Evolutionary conservation across 2,113 vertebrate species (phyloP), one percentile per base, ranked within the genome.

Genomic region (Thunnus thynnus): DNA sequence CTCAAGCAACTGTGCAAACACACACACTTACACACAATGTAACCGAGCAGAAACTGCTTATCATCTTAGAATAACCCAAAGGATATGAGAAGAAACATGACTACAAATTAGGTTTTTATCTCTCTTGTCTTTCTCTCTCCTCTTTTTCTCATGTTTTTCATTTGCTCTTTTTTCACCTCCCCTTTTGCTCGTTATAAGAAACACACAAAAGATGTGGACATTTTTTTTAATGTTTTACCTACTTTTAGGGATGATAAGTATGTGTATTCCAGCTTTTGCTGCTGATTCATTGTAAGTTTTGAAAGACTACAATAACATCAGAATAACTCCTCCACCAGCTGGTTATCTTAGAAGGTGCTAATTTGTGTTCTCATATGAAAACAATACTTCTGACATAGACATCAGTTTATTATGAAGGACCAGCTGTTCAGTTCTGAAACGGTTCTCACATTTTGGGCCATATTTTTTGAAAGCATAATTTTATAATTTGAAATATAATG

Each of bases 91-190:
- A 70, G 30, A 74, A 62, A 78, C 57, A 70, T 50, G 57, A 57
- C 62, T 57, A 64, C 56, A 48, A 77, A 80, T 71, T 86, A 77
- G 25, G 22, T 69, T 10, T 63, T 75, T 61, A 68, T 68, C 63
- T 54, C 30, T 58, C 57, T 64, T 73, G 16, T 20, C 69, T 36
- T 61, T 54, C 0, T 1, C 32, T 56, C 11, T 2, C 68, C 62
- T 62, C 41, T 32, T n/a, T 52, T 60, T 55, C 10, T 20, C 41
- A 1, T 72, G 36, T 62, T 65, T 64, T 50, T 25, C 1, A 0
- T 55, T 70, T 52, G 47, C 13, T 71, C 5, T 56, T 68, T 56
- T 1, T 36, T n/a, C 16, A n/a, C 57, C 41, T 2, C 20, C 8
- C 16, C 25, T 64, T 65, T 65, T 73, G 20, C 25, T 71, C 16